Evolutionary conservation across 37 sponge, comb jelly and placozoan species (phyloP).

Genomic region (Aplysina aerophoba): DNA sequence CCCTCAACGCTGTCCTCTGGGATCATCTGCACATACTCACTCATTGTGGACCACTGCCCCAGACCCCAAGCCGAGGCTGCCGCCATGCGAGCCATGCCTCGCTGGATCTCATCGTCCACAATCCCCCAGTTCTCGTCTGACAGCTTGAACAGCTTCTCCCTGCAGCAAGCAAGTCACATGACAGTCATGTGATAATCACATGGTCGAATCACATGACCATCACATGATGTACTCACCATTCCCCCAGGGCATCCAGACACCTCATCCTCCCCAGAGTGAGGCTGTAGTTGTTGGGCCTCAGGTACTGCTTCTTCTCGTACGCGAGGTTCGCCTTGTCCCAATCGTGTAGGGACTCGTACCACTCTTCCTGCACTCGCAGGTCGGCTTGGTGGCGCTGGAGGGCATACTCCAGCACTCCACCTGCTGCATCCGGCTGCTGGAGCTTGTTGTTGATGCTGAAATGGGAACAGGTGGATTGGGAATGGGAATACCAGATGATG

Average conservation of each 20-base stretch:
- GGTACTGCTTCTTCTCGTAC: slow-evolving; percentile 79
- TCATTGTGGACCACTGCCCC: slow-evolving; percentile 85
- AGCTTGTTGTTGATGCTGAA: slow-evolving; percentile 95
- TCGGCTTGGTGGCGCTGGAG: slow-evolving; percentile 73
- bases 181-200: background rate
- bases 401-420: slow-evolving; percentile 92
- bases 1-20: slow-evolving; percentile 70
- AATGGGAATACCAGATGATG: no score
- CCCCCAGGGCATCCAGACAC: slow-evolving; percentile 91
- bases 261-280: slow-evolving; percentile 89
- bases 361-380: slow-evolving; percentile 82
- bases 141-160: slow-evolving; percentile 76
- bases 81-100: slow-evolving; percentile 90
- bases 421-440: slow-evolving; percentile 94
- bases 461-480: background rate
- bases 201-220: background rate
- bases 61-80: slow-evolving; percentile 96
- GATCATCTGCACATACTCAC: slow-evolving; percentile 77
- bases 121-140: slow-evolving; percentile 79
- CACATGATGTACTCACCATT: slow-evolving; percentile 66
- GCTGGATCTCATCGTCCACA: slow-evolving; percentile 74
- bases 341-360: slow-evolving; percentile 96
- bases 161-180: background rate
- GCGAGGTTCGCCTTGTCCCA: slow-evolving; percentile 88
- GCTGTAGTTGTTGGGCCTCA: slow-evolving; percentile 63